Evolutionary conservation across 2,797 vertebrate genomes (phyloP).

Genomic region (Alca torda): DNA sequence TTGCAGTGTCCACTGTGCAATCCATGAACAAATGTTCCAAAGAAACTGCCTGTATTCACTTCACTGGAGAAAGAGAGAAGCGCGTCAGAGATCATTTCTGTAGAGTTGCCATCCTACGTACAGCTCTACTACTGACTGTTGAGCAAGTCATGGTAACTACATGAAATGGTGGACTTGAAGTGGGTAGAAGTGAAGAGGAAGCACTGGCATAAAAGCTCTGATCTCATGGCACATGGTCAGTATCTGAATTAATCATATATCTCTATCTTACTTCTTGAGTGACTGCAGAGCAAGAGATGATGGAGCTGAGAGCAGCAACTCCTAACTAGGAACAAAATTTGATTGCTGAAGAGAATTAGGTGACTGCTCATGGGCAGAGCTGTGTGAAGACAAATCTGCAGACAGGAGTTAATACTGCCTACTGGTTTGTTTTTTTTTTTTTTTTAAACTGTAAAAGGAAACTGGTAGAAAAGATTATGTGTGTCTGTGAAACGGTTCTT

Average conservation of each 20-base stretch:
- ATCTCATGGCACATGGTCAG: not conserved
- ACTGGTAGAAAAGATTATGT: not conserved
- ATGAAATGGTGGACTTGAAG: not conserved
- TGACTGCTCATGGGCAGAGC: not conserved
- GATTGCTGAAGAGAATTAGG: not conserved
- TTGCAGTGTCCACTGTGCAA: not conserved
- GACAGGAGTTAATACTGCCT: not conserved
- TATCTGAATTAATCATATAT: not conserved
- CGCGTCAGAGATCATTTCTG: accelerated
- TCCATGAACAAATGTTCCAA: accelerated
- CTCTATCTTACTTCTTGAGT: not conserved
- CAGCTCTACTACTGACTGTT: not conserved
- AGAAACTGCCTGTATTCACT: not conserved
- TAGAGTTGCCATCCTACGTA: not conserved
- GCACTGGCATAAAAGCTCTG: not conserved
- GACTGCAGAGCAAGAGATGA: not conserved
- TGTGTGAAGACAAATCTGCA: not conserved
- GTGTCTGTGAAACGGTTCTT: not conserved
- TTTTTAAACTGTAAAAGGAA: not conserved
- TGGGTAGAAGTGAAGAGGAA: not conserved
- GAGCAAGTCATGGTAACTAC: accelerated
- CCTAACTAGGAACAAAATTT: not conserved
- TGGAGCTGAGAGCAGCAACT: not conserved
- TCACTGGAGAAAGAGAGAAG: accelerated
- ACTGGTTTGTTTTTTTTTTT: not conserved